Percentiles rank a stretch among this genome's conserved stretches.
phyloP scores from a whole-genome alignment of 2,113 vertebrate genomes.

The Sander lucioperca region DNA sequence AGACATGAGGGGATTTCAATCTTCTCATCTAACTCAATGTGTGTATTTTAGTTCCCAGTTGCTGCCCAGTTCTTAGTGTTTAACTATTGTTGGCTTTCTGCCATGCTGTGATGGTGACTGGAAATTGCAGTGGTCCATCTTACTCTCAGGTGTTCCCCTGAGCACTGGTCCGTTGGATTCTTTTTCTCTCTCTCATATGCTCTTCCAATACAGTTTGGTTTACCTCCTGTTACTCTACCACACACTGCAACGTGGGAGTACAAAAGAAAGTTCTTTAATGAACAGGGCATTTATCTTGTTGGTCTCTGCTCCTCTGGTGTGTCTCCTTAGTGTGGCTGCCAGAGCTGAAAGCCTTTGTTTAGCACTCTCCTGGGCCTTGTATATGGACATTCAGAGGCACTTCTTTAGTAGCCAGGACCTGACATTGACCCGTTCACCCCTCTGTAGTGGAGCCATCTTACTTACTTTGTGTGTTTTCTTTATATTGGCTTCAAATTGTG shows the following conservation, averaged over 20 bases:
- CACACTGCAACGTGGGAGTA: conserved; percentile 24
- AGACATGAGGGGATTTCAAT: too few species aligned
- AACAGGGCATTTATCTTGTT: conserved; percentile 43
- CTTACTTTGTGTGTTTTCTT: conserved; percentile 4
- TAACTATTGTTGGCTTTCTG: background rate
- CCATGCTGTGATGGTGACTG: background rate
- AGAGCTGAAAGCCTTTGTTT: conserved; percentile 33
- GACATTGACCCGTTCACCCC: conserved; percentile 39
- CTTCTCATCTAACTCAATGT: background rate
- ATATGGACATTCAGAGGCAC: conserved; percentile 33
- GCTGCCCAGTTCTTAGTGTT: background rate
- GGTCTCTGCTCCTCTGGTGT: conserved; percentile 38
- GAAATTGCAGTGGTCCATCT: background rate
- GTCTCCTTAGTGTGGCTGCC: conserved; percentile 32
- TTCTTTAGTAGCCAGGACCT: conserved; percentile 30
- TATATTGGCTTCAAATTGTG: conserved; percentile 2
- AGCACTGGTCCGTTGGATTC: background rate
- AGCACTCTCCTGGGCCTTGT: conserved; percentile 25
- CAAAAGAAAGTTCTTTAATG: conserved; percentile 18
- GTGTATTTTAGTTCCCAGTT: background rate
- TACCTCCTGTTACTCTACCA: conserved; percentile 10
- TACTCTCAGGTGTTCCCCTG: background rate
- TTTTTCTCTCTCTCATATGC: background rate
- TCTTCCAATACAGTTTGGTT: conserved; percentile 7
- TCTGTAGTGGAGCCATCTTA: conserved; percentile 38